Conservation (phyloP, 2,797 vertebrate genomes). For the Orestias chungarensis region DNA sequence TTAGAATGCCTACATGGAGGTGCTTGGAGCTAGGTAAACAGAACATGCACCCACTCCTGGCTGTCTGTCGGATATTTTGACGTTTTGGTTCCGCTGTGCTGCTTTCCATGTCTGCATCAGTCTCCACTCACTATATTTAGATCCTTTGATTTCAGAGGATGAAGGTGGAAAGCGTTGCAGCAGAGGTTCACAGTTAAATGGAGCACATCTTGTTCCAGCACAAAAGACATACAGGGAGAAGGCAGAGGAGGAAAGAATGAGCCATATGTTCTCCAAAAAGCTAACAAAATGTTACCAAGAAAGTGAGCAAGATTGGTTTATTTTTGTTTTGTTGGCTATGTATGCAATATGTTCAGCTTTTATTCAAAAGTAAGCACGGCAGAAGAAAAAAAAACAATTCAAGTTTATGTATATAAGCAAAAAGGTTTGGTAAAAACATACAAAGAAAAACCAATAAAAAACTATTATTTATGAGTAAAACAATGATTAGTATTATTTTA, state of each 20-base stretch:
- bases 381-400: neutral
- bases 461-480: too few species aligned
- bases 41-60: neutral
- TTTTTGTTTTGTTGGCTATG: neutral
- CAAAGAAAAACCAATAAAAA: too few species aligned
- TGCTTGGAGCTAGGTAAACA: neutral
- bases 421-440: neutral
- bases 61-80: neutral
- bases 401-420: neutral
- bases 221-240: neutral
- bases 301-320: neutral
- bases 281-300: neutral
- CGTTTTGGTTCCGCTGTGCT: neutral
- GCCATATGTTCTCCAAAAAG: neutral
- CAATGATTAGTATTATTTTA: too few species aligned
- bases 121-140: conserved; percentile 52
- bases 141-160: conserved; percentile 21
- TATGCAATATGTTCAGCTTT: neutral
- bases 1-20: neutral
- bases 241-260: neutral
- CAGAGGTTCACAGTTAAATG: conserved; percentile 10
- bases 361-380: neutral
- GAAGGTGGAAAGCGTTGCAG: conserved; percentile 29
- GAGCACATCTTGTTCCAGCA: conserved; percentile 3
- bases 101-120: neutral